Base-by-base conservation (phyloP, 2,113 vertebrate species). In the Ranitomeya imitator region DNA sequence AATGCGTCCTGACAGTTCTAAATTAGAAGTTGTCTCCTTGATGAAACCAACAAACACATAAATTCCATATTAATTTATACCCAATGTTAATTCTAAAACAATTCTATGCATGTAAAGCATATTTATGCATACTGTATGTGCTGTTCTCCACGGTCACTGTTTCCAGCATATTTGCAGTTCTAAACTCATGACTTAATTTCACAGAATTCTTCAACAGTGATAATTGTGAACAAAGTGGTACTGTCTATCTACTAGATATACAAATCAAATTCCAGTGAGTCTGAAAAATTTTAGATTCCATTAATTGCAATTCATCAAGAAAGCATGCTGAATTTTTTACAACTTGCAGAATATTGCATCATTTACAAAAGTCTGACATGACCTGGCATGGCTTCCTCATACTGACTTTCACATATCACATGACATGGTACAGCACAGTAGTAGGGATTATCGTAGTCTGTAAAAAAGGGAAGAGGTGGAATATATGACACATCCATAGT, bases 11-110 rank as follows among this genome's bases (percentile, higher is more conserved):
- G 52, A 79, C 21, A 23, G 10, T 12, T 79, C 8, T 23, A 76
- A 10, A 79, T 19, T 21, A 55, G 55, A 21, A 79, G 80, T 60
- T 83, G 80, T 83, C 80, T 82, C 59, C 59, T 60, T 61, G 23
- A 82, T 45, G 11, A 65, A 45, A 65, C 31, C 26, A 61, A 31
- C 21, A 59, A 63, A 63, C 18, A 5, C 12, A 60, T 45, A 19
- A 51, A 65, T 83, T 65, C 37, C 60, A 83, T 19, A 21, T 65
- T 65, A 19, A 26, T 65, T 51, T 19, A 4, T 19, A 45, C 26
- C 8, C 26, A 74, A 54, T 12, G 16, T 3, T 18, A 45, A 61
- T 37, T 81, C 79, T 4, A 45, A 18, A 21, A 26, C 3, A 37
- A 16, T 81, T 11, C 78, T 59, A 15, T 26, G 57, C 37, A 45